Evolutionary conservation across 2,797 vertebrate species (phyloP).

Genomic region (Poliocrania exsul): DNA sequence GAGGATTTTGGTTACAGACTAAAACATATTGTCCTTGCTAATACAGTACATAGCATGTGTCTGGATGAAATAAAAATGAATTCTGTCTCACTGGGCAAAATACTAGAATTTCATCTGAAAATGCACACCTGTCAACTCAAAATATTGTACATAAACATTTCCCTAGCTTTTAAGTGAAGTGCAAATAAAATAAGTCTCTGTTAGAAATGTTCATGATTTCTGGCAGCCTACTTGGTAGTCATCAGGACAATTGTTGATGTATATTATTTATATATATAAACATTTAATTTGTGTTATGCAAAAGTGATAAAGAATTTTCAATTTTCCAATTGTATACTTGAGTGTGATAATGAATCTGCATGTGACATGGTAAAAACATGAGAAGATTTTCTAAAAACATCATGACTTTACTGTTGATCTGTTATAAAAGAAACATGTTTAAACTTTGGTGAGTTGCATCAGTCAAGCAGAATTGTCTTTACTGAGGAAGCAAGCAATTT

Average conservation of each 20-base stretch:
- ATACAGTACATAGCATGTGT: not conserved
- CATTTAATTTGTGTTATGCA: not conserved
- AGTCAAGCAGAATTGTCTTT: not conserved
- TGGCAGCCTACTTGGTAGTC: not conserved
- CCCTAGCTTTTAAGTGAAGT: not conserved
- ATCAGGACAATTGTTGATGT: not conserved
- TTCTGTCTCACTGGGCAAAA: not conserved
- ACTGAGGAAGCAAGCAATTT: not conserved
- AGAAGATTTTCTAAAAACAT: not conserved
- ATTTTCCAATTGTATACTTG: not conserved
- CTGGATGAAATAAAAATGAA: not conserved
- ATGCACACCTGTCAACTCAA: not conserved
- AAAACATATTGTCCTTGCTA: not conserved
- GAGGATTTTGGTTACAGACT: not conserved
- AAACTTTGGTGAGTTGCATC: not conserved
- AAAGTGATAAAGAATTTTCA: not conserved
- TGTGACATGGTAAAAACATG: not conserved
- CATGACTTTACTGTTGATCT: not conserved
- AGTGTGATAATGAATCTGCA: not conserved
- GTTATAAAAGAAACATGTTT: not conserved
- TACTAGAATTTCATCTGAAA: not conserved
- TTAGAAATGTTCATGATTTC: not conserved
- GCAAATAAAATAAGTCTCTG: not conserved
- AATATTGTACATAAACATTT: not conserved
- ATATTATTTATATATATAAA: not conserved